A percentile compares a stretch with the other conserved stretches of the same genome.
Evolutionary conservation across 2,888 invertebrate genomes (phyloP).

Genomic region (Xiphydria camelus): DNA sequence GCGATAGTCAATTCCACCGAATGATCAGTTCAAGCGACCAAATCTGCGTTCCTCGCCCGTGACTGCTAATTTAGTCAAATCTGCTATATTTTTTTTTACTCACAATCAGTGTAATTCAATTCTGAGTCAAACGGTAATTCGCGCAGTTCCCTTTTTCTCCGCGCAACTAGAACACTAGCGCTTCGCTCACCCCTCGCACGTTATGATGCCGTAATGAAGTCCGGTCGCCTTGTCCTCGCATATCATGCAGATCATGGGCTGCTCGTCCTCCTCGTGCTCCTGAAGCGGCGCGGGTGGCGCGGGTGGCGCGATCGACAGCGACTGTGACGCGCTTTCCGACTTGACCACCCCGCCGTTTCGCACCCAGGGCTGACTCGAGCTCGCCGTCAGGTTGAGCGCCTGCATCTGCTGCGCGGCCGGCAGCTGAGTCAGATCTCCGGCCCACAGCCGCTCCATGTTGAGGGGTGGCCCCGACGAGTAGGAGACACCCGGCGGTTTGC

Average conservation of each 20-base stretch:
- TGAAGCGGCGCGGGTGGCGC: slow-evolving; percentile 57
- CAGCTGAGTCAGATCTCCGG: slow-evolving; percentile 82
- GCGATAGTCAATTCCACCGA: too few species aligned
- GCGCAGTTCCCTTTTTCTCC: too few species aligned
- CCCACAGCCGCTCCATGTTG: slow-evolving; percentile 92
- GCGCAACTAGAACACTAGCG: too few species aligned
- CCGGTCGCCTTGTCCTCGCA: slow-evolving; percentile 98
- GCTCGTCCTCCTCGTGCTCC: slow-evolving; percentile 79
- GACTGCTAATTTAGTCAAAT: too few species aligned
- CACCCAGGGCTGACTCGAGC: slow-evolving; percentile 51
- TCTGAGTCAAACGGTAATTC: too few species aligned
- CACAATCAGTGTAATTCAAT: too few species aligned
- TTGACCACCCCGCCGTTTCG: slow-evolving; percentile 51
- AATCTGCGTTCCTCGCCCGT: too few species aligned
- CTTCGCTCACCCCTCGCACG: slow-evolving; percentile 93
- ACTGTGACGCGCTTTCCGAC: slow-evolving; percentile 45
- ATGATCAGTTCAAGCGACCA: too few species aligned
- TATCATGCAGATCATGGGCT: slow-evolving; percentile 97
- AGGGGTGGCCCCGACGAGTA: slow-evolving; percentile 65
- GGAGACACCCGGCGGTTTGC: slow-evolving; percentile 53
- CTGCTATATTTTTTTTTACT: too few species aligned
- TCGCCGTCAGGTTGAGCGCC: slow-evolving; percentile 71
- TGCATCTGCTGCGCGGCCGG: slow-evolving; percentile 81
- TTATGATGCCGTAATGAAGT: slow-evolving; percentile 97
- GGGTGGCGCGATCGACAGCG: slow-evolving; percentile 50